Evolutionary conservation across 2,888 invertebrate species (phyloP).

Genomic region (Thera britannica): DNA sequence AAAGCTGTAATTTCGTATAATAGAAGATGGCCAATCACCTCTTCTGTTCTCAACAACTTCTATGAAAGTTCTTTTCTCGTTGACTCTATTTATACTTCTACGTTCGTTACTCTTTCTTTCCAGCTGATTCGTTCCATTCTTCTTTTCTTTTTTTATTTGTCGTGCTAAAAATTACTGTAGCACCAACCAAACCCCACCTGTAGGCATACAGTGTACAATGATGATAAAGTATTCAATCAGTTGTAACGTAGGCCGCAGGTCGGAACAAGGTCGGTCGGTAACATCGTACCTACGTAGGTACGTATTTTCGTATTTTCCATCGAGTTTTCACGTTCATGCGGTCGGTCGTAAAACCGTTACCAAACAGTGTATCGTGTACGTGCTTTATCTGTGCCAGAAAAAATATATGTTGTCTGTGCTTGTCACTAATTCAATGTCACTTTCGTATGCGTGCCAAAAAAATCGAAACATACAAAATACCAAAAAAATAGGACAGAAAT

Average conservation of each 20-base stretch:
- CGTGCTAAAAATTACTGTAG: background rate
- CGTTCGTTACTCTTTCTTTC: no score
- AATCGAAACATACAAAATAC: background rate
- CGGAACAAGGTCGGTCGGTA: background rate
- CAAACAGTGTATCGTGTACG: slow-evolving; percentile 24
- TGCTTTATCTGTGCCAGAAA: slow-evolving; percentile 23
- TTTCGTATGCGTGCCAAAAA: background rate
- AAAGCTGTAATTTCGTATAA: no score
- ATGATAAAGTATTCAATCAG: slow-evolving; percentile 69
- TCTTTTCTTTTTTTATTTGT: no score
- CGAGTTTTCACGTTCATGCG: slow-evolving; percentile 19
- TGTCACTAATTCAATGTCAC: slow-evolving; percentile 17
- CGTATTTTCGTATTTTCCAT: slow-evolving; percentile 3
- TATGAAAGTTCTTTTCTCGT: no score
- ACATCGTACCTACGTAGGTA: background rate
- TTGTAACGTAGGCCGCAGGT: slow-evolving; percentile 41
- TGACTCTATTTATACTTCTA: no score
- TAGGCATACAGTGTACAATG: background rate
- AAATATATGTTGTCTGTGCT: slow-evolving; percentile 8
- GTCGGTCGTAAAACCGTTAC: slow-evolving; percentile 25
- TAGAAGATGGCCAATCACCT: no score
- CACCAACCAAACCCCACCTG: background rate
- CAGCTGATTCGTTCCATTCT: no score
- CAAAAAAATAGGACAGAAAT: slow-evolving; percentile 7
- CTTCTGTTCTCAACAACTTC: no score